These are phyloP conservation scores for Chloroceryle aenea DNA, from an alignment of 2,113 vertebrate genomes.

Conservation along the genomic window DNA sequence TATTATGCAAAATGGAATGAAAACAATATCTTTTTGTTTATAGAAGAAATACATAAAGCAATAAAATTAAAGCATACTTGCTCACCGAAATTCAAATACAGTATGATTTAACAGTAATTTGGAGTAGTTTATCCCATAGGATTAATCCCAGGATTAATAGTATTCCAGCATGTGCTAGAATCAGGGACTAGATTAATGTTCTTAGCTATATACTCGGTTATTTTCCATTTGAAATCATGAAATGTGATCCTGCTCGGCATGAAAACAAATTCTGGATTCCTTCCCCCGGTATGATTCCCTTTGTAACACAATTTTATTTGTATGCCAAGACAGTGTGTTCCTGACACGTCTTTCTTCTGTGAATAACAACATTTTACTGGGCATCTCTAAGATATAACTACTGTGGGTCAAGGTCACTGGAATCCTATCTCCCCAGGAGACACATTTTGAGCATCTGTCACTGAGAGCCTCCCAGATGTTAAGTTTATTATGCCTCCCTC, in stretches of 20 bases:
- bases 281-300: neutral
- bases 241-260: neutral
- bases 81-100: neutral
- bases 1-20: neutral
- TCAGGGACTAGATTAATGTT: neutral
- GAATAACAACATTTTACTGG: neutral
- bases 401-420: neutral
- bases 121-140: neutral
- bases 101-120: neutral
- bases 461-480: neutral
- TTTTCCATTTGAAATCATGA: neutral
- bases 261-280: neutral
- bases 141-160: neutral
- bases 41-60: neutral
- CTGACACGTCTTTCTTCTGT: neutral
- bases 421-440: neutral
- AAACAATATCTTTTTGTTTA: rapidly evolving
- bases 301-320: neutral
- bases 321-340: neutral
- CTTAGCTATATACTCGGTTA: neutral
- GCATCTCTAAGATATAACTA: neutral
- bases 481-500: neutral
- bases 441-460: neutral
- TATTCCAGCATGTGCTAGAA: neutral
- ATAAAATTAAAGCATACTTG: neutral